Evolutionary conservation across 2,888 invertebrate genomes (phyloP).

Genomic region (Callimorpha dominula): DNA sequence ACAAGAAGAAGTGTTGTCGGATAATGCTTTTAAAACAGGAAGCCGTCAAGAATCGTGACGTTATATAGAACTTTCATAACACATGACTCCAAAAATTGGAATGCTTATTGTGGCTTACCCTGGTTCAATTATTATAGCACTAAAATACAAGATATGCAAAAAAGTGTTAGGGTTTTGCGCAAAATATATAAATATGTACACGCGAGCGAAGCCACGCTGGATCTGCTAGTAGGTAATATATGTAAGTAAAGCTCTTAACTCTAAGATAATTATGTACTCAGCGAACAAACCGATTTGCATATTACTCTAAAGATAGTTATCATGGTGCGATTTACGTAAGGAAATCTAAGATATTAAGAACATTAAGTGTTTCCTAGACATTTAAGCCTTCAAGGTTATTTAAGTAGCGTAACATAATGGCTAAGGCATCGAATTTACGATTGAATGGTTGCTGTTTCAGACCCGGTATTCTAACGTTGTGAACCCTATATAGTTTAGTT

Average conservation of each 20-base stretch:
- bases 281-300: slow-evolving; percentile 6
- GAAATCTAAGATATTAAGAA: neutral
- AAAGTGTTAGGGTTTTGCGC: too few relatives aligned
- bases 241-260: neutral
- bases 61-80: too few relatives aligned
- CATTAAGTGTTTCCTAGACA: neutral
- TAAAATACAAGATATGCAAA: too few relatives aligned
- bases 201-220: too few relatives aligned
- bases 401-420: neutral
- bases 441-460: too few relatives aligned
- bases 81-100: neutral
- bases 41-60: too few relatives aligned
- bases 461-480: too few relatives aligned
- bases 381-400: neutral
- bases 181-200: too few relatives aligned
- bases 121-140: neutral
- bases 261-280: slow-evolving; percentile 1
- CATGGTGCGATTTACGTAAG: neutral
- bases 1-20: too few relatives aligned
- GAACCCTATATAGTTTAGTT: too few relatives aligned
- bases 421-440: neutral
- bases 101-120: neutral
- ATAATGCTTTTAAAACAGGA: too few relatives aligned
- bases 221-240: neutral
- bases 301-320: slow-evolving; percentile 8